A percentile compares a stretch with the other conserved stretches of the same genome.
Conservation (phyloP, 1,140 invertebrate genomes). For the Diploscapter pachys region DNA sequence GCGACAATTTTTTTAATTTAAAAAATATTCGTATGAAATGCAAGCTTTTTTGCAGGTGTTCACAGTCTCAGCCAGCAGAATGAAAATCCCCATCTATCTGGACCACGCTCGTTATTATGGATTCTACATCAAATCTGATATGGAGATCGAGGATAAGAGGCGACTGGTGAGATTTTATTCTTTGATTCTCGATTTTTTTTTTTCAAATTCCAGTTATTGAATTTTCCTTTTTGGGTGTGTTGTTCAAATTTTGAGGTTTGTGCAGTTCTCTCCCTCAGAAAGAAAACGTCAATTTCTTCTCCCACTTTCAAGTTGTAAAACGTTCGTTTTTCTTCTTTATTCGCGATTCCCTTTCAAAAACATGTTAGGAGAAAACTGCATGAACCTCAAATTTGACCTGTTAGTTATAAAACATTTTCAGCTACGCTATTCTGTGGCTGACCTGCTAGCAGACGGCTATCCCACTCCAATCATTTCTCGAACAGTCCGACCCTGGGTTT, state of each 20-base stretch:
- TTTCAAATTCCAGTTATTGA: no score
- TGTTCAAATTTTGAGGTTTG: no score
- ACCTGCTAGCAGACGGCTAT: slow-evolving; percentile 35
- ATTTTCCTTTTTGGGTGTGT: no score
- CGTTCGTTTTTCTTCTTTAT: no score
- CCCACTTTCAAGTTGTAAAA: no score
- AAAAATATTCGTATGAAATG: neutral
- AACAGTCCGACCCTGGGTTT: slow-evolving; percentile 20
- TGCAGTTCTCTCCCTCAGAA: no score
- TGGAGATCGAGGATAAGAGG: slow-evolving; percentile 32
- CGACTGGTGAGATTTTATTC: slow-evolving; percentile 33
- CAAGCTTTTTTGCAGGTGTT: slow-evolving; percentile 68
- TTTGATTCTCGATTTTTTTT: slow-evolving; percentile 4
- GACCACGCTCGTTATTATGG: slow-evolving; percentile 49
- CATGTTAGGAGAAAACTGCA: no score
- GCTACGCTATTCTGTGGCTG: slow-evolving; percentile 32
- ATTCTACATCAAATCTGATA: slow-evolving; percentile 65
- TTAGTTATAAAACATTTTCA: neutral
- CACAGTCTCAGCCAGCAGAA: slow-evolving; percentile 75
- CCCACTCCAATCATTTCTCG: slow-evolving; percentile 52
- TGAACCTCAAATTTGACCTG: no score
- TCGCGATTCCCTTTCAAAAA: no score
- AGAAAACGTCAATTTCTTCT: no score
- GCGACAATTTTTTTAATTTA: no score
- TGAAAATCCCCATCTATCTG: slow-evolving; percentile 62